Conservation (phyloP, 2,797 vertebrate genomes). For the Pampus argenteus region DNA sequence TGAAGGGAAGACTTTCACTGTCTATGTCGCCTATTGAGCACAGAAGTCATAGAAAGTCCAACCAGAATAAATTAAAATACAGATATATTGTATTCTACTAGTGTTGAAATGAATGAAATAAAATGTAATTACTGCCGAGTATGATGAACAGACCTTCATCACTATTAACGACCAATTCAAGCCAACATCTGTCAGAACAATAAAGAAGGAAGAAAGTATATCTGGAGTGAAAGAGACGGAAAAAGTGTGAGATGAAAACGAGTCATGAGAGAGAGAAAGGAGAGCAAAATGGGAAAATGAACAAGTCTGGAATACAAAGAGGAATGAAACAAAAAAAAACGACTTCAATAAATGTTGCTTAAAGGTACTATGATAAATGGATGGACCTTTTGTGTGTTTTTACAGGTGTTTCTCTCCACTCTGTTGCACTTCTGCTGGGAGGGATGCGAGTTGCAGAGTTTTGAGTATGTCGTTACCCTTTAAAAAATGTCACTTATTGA, state of each 20-base stretch:
- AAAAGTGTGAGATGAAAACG: background rate
- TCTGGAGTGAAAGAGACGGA: background rate
- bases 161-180: slow-evolving; percentile 14
- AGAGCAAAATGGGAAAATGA: background rate
- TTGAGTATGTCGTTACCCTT: background rate
- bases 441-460: no score
- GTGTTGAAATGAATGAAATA: background rate
- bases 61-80: background rate
- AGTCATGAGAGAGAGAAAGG: background rate
- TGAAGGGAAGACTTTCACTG: background rate
- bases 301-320: slow-evolving; percentile 5
- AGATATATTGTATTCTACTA: background rate
- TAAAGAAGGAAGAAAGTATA: background rate
- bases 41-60: background rate
- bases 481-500: background rate
- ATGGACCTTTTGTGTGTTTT: slow-evolving; percentile 37
- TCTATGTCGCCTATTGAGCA: background rate
- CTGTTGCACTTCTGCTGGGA: no score
- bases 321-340: slow-evolving; percentile 9
- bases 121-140: slow-evolving; percentile 3
- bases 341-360: slow-evolving; percentile 11
- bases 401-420: no score
- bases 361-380: slow-evolving; percentile 9
- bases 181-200: background rate
- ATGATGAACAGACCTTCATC: background rate